Conservation (phyloP, 2,888 invertebrate species). For the Lycophotia porphyrea region DNA sequence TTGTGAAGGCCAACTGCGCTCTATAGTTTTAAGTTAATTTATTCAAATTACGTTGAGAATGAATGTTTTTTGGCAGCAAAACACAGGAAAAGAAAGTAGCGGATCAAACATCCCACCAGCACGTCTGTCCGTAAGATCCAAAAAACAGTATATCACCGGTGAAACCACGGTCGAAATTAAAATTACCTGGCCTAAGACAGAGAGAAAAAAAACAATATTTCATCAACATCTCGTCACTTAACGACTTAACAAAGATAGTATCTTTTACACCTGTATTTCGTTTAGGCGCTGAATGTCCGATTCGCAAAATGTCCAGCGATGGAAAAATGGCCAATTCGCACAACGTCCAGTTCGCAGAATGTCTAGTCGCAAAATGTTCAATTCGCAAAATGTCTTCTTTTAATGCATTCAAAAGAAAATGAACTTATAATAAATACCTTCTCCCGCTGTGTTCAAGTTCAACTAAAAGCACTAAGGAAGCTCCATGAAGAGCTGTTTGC, state of each 20-base stretch:
- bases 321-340: no score
- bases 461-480: conserved; percentile 16
- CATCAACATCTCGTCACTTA: not conserved
- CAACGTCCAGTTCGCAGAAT: no score
- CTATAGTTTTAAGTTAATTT: not conserved
- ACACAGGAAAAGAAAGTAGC: no score
- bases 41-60: not conserved
- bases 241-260: not conserved
- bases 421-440: not conserved
- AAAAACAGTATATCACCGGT: no score
- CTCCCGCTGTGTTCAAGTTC: conserved; percentile 18
- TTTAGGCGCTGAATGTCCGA: no score
- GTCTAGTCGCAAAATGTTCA: no score
- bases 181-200: not conserved
- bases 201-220: not conserved
- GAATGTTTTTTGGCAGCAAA: not conserved
- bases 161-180: not conserved
- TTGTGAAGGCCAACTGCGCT: not conserved
- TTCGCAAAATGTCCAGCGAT: no score
- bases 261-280: not conserved
- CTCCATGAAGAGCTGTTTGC: conserved; percentile 29
- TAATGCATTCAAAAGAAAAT: not conserved
- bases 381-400: no score
- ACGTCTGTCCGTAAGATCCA: no score
- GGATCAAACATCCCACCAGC: no score